phyloP scores from a whole-genome alignment of 2,797 vertebrate species.

The Helarctos malayanus region DNA sequence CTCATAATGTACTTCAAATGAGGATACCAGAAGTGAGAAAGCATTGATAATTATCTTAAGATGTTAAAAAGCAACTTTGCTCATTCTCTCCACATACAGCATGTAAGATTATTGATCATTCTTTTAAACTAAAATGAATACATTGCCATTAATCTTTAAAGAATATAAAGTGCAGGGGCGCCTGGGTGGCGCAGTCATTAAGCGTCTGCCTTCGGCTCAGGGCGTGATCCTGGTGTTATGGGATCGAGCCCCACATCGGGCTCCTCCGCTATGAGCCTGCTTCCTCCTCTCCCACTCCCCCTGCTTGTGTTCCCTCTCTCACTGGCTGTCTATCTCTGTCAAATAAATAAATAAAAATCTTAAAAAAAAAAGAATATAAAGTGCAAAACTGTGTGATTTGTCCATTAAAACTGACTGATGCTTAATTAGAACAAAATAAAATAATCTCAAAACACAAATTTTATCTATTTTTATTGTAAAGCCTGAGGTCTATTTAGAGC shows the following conservation, averaged over 20 bases:
- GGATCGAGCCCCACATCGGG: too few species aligned
- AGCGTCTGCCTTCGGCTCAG: too few species aligned
- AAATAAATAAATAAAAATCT: too few species aligned
- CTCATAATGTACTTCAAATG: background rate
- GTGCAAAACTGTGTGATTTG: background rate
- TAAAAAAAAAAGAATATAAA: background rate
- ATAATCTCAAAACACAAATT: background rate
- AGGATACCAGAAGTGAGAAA: background rate
- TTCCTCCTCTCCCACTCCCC: too few species aligned
- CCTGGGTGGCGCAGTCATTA: too few species aligned
- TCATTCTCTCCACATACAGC: background rate
- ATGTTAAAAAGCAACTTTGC: background rate
- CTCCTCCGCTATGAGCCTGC: too few species aligned
- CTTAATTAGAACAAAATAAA: background rate
- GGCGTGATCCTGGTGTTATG: too few species aligned
- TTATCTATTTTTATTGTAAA: background rate
- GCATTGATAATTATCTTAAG: background rate
- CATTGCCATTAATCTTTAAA: background rate
- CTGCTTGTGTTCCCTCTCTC: too few species aligned
- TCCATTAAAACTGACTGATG: background rate
- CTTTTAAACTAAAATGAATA: background rate
- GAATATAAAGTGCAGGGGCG: background rate
- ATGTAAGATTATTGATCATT: background rate
- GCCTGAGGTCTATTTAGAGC: too few species aligned
- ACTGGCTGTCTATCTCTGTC: too few species aligned